A percentile compares a stretch with the other conserved stretches of the same genome.
Conservation (phyloP, 2,888 invertebrate species). For the Agrotis clavis region DNA sequence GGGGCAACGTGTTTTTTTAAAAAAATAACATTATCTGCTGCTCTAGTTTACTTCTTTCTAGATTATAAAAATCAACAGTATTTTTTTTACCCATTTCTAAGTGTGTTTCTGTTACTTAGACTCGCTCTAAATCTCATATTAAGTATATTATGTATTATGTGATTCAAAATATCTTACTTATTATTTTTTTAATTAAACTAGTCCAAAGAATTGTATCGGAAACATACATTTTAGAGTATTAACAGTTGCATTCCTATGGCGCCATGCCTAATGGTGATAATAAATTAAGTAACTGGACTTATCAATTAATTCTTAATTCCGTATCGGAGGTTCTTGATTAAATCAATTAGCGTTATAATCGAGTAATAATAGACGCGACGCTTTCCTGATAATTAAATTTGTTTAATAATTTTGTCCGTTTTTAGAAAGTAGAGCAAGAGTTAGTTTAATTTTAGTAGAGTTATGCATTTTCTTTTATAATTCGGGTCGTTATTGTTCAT, state of each 20-base stretch:
- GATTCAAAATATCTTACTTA: background rate
- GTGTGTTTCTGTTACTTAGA: background rate
- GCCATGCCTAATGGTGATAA: background rate
- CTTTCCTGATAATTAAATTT: constrained; percentile 2
- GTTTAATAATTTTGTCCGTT: constrained; percentile 2
- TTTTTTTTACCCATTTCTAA: too few species aligned
- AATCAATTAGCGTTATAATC: constrained; percentile 1
- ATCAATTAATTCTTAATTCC: constrained; percentile 9
- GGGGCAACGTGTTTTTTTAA: too few species aligned
- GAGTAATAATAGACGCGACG: background rate
- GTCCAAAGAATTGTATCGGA: background rate
- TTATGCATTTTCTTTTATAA: too few species aligned
- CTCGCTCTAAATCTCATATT: background rate
- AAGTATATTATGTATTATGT: background rate
- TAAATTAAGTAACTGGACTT: constrained; percentile 3
- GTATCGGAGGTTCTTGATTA: background rate
- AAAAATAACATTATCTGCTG: too few species aligned
- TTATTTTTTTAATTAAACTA: background rate
- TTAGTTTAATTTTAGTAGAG: background rate
- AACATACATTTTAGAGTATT: constrained; percentile 20
- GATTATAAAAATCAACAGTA: too few species aligned
- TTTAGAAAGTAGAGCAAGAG: background rate
- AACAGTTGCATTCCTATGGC: constrained; percentile 10
- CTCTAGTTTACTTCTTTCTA: too few species aligned
- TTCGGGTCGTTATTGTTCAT: background rate